These are phyloP conservation scores for Nerophis ophidion DNA, from an alignment of 2,113 vertebrate genomes.

Conservation along the genomic window DNA sequence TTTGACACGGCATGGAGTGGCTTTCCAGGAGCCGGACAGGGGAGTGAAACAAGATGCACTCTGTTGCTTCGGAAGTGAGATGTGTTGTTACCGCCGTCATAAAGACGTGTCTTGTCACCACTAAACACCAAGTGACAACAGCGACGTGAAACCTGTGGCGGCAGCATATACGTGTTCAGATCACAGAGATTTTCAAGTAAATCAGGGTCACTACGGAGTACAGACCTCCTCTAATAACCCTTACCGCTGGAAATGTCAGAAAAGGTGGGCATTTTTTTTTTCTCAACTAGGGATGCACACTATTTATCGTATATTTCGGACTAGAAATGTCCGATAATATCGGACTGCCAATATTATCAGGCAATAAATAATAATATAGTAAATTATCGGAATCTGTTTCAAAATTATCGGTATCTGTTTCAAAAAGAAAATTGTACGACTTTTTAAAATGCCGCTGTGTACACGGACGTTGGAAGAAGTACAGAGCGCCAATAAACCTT, in stretches of 20 bases:
- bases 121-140: background rate
- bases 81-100: background rate
- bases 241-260: background rate
- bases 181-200: slow-evolving; percentile 3
- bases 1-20: background rate
- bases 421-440: too few species aligned
- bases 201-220: background rate
- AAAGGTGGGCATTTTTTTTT: background rate
- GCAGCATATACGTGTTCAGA: background rate
- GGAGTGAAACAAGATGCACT: slow-evolving; percentile 4
- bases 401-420: too few species aligned
- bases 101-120: background rate
- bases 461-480: too few species aligned
- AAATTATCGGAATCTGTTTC: too few species aligned
- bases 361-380: too few species aligned
- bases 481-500: too few species aligned
- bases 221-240: background rate
- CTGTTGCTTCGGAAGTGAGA: background rate
- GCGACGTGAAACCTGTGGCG: background rate
- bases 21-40: slow-evolving; percentile 27
- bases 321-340: too few species aligned
- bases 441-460: too few species aligned
- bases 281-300: background rate
- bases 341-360: too few species aligned
- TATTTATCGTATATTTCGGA: too few species aligned